Evolutionary conservation across 2,888 invertebrate genomes (phyloP), one percentile per base, ranked within the genome.

Genomic region (Nowickia ferox): DNA sequence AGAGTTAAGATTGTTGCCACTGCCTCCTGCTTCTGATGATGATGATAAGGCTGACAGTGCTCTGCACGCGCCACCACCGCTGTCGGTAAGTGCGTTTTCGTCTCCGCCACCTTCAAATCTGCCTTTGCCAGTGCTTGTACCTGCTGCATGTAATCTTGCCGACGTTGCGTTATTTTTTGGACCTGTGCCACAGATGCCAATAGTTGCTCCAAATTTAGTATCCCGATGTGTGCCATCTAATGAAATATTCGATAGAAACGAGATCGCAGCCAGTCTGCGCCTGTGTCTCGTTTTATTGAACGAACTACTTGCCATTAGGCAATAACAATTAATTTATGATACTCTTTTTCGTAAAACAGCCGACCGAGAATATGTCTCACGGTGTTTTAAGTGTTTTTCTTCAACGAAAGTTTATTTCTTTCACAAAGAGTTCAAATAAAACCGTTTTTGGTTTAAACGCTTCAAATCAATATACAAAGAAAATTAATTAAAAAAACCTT

Each of bases 171-270:
- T 87, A 80, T 86, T 87, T 75, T 80, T 84, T 89, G 89, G 87
- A 87, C 87, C 86, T 85, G 89, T 89, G 88, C 85, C 85, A 84
- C 92, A 91, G 89, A 92, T 91, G 90, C 92, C 92, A 89, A 91
- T 92, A 89, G 92, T 91, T 89, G 92, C 89, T 87, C 93, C 94
- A 90, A 95, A 92, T 92, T 94, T 95, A 84, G 95, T 95, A 92
- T 96, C 96, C 91, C 95, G 95, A 93, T 96, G 96, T 89, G 96
- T 96, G 88, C 98, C 98, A 94, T 98, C 98, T 87, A 98, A 94
- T 87, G 98, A 98, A 92, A 99, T 98, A 93, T 98, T 98, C 76
- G 98, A 96, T 89, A 99, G 94, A 94, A 98, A 99, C 91, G 97
- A 97, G 91, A 98, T 95, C 89, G 98, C 98, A 91, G 98, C 97